phyloP scores from a whole-genome alignment of 2,797 vertebrate genomes.

The Myotis vivesi region DNA sequence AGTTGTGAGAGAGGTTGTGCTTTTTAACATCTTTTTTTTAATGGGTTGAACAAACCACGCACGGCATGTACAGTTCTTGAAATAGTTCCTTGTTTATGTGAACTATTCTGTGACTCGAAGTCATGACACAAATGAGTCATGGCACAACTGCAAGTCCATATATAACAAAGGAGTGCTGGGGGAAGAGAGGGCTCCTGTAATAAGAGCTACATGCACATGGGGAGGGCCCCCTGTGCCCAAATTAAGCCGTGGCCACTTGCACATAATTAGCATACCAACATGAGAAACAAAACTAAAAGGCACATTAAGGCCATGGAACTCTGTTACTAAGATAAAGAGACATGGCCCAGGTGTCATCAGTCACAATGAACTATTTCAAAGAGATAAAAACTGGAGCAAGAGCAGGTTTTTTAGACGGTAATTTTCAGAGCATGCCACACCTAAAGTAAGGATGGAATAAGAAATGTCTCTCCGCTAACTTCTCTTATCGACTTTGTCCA shows the following conservation, averaged over 20 bases:
- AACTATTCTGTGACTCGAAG: neutral
- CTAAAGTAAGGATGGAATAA: neutral
- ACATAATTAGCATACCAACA: conserved; percentile 16
- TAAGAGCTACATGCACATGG: neutral
- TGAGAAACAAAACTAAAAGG: neutral
- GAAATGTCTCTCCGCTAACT: neutral
- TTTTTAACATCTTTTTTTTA: conserved; percentile 1
- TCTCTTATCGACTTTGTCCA: neutral
- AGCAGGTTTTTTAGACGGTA: neutral
- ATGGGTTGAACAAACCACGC: neutral
- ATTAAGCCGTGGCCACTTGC: neutral
- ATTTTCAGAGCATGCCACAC: neutral
- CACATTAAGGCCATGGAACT: neutral
- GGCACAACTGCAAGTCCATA: conserved; percentile 16
- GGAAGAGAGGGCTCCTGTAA: neutral
- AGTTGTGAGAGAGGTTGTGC: neutral
- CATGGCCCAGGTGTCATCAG: neutral
- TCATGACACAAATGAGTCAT: neutral
- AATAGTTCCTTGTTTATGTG: neutral
- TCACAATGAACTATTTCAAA: neutral
- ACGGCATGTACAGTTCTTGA: neutral
- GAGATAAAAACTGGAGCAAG: neutral
- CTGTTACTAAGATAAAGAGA: neutral
- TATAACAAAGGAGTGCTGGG: neutral
- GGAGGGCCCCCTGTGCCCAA: neutral